These are phyloP conservation scores for Syngnathoides biaculeatus DNA, from an alignment of 2,113 vertebrate genomes.

Conservation along the genomic window DNA sequence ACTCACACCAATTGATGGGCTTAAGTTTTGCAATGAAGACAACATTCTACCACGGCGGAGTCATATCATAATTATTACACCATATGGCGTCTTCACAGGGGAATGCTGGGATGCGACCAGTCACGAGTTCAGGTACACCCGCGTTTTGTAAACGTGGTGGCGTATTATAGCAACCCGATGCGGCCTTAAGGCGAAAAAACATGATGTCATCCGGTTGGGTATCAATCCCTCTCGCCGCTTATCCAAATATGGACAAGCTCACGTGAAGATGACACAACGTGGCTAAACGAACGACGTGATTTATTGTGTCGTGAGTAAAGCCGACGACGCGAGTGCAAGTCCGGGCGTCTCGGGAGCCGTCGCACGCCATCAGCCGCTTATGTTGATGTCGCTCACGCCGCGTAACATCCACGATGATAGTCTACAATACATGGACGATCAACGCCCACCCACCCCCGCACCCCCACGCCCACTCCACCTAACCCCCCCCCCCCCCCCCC, in stretches of 20 bases:
- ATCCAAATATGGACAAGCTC: not conserved
- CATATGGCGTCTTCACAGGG: not conserved
- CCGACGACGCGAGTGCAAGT: slow-evolving; percentile 49
- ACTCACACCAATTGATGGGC: not conserved
- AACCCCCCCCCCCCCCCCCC: slow-evolving; percentile 15
- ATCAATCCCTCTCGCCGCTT: not conserved
- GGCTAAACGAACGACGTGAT: slow-evolving; percentile 47
- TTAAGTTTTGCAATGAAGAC: not conserved
- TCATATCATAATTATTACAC: not conserved
- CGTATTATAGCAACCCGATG: not conserved
- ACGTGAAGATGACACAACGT: slow-evolving; percentile 23
- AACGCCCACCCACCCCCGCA: slow-evolving; percentile 8
- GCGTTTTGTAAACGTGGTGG: too few relatives aligned
- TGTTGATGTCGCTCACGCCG: not conserved
- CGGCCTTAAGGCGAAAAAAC: not conserved
- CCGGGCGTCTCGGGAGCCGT: slow-evolving; percentile 17
- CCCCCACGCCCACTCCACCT: slow-evolving; percentile 11
- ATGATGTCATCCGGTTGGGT: not conserved
- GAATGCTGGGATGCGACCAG: not conserved
- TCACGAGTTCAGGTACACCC: too few relatives aligned
- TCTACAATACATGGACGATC: not conserved
- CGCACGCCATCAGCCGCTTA: not conserved
- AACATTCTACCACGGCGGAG: not conserved
- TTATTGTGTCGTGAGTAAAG: slow-evolving; percentile 45
- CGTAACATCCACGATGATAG: not conserved